Conservation (phyloP, 2,888 invertebrate species). For the Epiblema foenella region DNA sequence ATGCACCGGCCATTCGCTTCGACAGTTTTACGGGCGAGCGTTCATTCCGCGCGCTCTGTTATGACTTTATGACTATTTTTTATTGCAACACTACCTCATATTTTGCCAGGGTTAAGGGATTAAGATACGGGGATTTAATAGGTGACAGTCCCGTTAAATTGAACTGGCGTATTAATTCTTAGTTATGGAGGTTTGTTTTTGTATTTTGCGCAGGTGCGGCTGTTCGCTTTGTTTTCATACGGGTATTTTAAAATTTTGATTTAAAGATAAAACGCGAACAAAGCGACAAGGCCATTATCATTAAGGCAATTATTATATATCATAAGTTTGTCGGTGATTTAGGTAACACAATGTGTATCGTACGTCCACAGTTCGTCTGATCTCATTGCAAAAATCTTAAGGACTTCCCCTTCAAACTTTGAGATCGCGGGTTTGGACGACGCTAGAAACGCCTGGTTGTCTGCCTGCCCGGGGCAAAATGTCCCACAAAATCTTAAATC, state of each 20-base stretch:
- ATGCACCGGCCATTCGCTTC: constrained; percentile 67
- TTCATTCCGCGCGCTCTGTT: constrained; percentile 68
- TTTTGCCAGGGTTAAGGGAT: constrained; percentile 70
- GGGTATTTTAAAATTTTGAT: background rate
- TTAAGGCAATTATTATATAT: too few species aligned
- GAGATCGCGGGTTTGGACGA: too few species aligned
- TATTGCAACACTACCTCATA: constrained; percentile 76
- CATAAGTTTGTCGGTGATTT: too few species aligned
- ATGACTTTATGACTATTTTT: constrained; percentile 78
- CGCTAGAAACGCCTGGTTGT: too few species aligned
- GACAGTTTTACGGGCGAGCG: constrained; percentile 72
- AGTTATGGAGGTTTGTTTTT: constrained; percentile 39
- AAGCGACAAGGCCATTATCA: too few species aligned
- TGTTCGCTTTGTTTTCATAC: constrained; percentile 2
- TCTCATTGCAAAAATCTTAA: too few species aligned
- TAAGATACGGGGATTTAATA: constrained; percentile 62
- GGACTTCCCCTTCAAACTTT: too few species aligned
- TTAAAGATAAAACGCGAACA: background rate
- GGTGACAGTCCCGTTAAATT: constrained; percentile 46
- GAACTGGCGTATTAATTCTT: constrained; percentile 46
- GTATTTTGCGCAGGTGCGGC: constrained; percentile 16
- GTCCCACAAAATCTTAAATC: too few species aligned
- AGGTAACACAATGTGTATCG: too few species aligned
- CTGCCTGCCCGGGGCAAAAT: too few species aligned
- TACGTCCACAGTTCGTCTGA: too few species aligned